A percentile compares a stretch with the other conserved stretches of the same genome.
These are phyloP conservation scores for Sebastes minor DNA, from an alignment of 2,797 vertebrate genomes.

Conservation along the genomic window DNA sequence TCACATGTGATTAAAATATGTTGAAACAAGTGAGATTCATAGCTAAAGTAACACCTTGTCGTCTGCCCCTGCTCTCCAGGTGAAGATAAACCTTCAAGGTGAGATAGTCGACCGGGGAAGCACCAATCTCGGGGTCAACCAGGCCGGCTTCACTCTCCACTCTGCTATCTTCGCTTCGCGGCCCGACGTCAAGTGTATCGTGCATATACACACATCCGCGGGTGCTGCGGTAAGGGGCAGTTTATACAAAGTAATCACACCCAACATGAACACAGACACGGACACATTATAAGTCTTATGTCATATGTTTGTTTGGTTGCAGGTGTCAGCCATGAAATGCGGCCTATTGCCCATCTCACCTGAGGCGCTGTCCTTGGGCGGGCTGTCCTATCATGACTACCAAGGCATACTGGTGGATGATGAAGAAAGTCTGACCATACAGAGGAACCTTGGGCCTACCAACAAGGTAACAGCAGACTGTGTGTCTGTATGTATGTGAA, in stretches of 20 bases:
- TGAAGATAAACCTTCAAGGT: conserved; percentile 93
- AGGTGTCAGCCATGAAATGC: conserved; percentile 99
- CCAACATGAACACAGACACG: neutral
- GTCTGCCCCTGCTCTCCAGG: conserved; percentile 72
- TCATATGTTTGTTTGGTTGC: neutral
- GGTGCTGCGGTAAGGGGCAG: conserved; percentile 89
- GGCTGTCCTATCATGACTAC: conserved; percentile 95
- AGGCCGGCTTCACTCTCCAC: conserved; percentile 93
- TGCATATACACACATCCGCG: conserved; percentile 93
- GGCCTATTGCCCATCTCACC: conserved; percentile 96
- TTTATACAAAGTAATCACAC: neutral
- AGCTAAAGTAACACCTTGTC: neutral
- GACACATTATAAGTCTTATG: neutral
- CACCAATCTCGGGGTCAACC: conserved; percentile 95
- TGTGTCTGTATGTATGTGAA: neutral
- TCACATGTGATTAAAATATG: neutral
- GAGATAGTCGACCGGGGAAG: conserved; percentile 95
- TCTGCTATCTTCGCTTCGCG: conserved; percentile 92
- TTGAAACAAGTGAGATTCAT: neutral
- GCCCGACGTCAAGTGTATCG: conserved; percentile 91
- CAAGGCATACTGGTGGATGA: conserved; percentile 94
- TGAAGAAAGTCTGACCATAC: conserved; percentile 90
- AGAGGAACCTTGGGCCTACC: conserved; percentile 92
- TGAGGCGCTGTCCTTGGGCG: conserved; percentile 93
- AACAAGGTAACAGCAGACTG: conserved; percentile 87